Conservation (phyloP, 2,797 vertebrate genomes). For the Babyrousa celebensis region DNA sequence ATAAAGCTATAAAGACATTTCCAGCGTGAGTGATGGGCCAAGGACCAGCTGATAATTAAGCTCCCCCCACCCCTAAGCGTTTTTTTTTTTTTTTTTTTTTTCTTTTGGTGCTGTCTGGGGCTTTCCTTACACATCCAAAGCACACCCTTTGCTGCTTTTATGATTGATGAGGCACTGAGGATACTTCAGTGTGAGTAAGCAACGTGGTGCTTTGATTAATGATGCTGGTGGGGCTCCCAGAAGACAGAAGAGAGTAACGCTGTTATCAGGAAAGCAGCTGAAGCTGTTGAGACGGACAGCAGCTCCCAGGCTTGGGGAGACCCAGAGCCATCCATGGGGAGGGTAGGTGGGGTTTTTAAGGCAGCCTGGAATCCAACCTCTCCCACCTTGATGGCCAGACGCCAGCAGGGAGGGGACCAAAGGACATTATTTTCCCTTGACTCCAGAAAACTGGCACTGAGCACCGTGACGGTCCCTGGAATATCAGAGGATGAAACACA, state of each 20-base stretch:
- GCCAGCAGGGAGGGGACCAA: neutral
- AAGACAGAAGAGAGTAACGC: conserved; percentile 91
- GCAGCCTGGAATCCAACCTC: neutral
- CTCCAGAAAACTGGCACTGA: conserved; percentile 11
- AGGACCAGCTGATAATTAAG: conserved; percentile 92
- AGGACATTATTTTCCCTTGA: neutral
- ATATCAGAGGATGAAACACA: conserved; percentile 55
- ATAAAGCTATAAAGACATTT: conserved; percentile 94
- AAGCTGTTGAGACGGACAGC: conserved; percentile 81
- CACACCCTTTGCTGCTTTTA: conserved; percentile 92
- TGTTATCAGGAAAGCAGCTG: conserved; percentile 90
- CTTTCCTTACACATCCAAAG: conserved; percentile 92
- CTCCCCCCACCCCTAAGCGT: conserved; percentile 25
- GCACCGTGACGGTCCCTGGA: neutral
- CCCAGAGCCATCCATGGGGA: conserved; percentile 37
- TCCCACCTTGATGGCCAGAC: conserved; percentile 48
- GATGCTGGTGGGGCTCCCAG: conserved; percentile 90
- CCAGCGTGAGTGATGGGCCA: conserved; percentile 93
- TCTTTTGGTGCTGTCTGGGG: conserved; percentile 91
- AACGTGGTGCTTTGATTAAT: conserved; percentile 93
- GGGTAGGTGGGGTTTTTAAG: conserved; percentile 3
- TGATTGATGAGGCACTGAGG: conserved; percentile 95
- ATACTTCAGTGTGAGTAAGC: conserved; percentile 91
- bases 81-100: conserved; percentile 45
- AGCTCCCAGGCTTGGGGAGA: conserved; percentile 14